Conservation (phyloP, 1,140 invertebrate genomes). For the Diuraphis noxia region DNA sequence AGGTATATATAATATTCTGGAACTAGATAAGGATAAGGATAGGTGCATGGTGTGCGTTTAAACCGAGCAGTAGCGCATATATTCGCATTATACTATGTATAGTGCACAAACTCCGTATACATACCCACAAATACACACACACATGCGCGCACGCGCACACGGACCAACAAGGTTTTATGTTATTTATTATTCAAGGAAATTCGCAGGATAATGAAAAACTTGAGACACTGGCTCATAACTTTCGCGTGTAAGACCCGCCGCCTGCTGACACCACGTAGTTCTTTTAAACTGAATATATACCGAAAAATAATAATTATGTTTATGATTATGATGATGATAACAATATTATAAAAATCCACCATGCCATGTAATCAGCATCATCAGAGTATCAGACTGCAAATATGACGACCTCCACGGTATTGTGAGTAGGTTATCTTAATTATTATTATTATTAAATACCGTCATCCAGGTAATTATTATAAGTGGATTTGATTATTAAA, state of each 20-base stretch:
- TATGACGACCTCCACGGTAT: too few relatives aligned
- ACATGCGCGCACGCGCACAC: not conserved
- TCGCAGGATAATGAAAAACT: slow-evolving; percentile 4
- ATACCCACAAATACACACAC: too few relatives aligned
- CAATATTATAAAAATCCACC: too few relatives aligned
- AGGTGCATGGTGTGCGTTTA: not conserved
- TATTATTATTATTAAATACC: too few relatives aligned
- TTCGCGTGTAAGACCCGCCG: not conserved
- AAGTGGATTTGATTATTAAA: too few relatives aligned
- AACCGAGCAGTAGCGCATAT: not conserved
- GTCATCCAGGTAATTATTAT: too few relatives aligned
- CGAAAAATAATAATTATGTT: not conserved
- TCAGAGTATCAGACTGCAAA: too few relatives aligned
- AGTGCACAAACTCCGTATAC: not conserved
- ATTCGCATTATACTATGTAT: not conserved
- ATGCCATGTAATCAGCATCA: too few relatives aligned
- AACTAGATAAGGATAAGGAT: not conserved
- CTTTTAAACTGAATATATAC: not conserved
- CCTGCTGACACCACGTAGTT: not conserved
- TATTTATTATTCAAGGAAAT: slow-evolving; percentile 44
- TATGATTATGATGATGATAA: too few relatives aligned
- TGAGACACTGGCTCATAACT: not conserved
- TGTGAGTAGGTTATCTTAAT: too few relatives aligned
- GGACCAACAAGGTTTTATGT: not conserved
- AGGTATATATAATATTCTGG: slow-evolving; percentile 2